Evolutionary conservation across 1,140 invertebrate species (phyloP), one percentile per base, ranked within the genome.

Genomic region (Tetragonula clypearis): DNA sequence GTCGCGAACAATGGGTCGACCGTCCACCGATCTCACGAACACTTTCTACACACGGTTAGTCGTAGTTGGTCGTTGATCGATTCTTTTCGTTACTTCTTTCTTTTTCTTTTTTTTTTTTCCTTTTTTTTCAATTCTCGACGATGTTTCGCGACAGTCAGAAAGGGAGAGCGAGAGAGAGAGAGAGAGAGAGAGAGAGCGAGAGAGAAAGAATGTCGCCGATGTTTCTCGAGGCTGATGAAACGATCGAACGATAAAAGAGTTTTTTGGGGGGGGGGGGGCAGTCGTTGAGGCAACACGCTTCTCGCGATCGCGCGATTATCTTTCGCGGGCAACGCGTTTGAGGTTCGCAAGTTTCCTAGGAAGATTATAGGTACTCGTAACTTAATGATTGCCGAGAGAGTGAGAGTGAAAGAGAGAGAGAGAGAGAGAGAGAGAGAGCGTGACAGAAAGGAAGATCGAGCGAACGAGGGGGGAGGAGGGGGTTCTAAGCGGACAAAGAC

Each of bases 21-120:
- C 74, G 75, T 56, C 72, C 72, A 41, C 4, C 56, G 58, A 77
- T 77, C 75, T 74, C n/a, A 23, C 30, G 56, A 77, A 77, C 30
- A 58, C 15, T 12, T n/a, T 14, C 21, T 21, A 56, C 26, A 49
- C 41, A 8, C 41, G 8, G 35, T 35, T 8, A 49, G 60, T n/a
- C n/a, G n/a, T 11, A 30, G 30, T 30, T 19, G 21, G 55, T 69
- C 77, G 77, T 53, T 49, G 41, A 53, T 35, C 62, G 26, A 68
- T 79, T 68, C n/a, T 21, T 58, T 3, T 35, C 3, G 0, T 79
- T 15, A 12, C 41, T 62, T 56, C 53, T 5, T 65, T 4, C 11
- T 26, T 49, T 62, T 26, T 30, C 30, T 5, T 1, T 11, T 2
- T 49, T 35, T 11, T 26, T 49, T 12, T 12, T 11, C 30, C 30